phyloP scores from a whole-genome alignment of 2,797 vertebrate genomes.

The Danio kyathit region DNA sequence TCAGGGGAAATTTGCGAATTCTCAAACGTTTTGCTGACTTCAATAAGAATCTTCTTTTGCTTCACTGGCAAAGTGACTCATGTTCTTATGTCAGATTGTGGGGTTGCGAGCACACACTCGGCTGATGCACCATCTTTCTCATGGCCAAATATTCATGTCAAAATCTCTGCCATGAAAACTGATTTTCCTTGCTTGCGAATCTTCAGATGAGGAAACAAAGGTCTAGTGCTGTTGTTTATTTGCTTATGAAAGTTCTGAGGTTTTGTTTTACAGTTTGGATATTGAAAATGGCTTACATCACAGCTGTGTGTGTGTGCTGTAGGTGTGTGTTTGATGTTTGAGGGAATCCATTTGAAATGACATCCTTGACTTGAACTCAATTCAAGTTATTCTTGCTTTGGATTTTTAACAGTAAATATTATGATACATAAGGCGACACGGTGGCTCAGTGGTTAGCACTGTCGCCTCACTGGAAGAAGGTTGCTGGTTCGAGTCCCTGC shows the following conservation, averaged over 20 bases:
- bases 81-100: slow-evolving; percentile 39
- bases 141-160: slow-evolving; percentile 32
- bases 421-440: not conserved
- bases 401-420: not conserved
- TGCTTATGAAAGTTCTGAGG: slow-evolving; percentile 27
- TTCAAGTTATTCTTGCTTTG: not conserved
- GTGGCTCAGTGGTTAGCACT: too few species aligned
- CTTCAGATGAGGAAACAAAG: slow-evolving; percentile 15
- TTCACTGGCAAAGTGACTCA: slow-evolving; percentile 42
- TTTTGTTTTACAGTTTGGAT: slow-evolving; percentile 32
- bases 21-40: slow-evolving; percentile 41
- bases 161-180: not conserved
- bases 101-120: not conserved
- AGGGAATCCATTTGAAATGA: not conserved
- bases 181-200: slow-evolving; percentile 1
- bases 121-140: slow-evolving; percentile 28
- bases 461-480: too few species aligned
- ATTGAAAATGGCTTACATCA: not conserved
- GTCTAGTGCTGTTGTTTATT: slow-evolving; percentile 40
- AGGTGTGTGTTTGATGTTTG: not conserved
- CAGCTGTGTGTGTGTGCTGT: not conserved
- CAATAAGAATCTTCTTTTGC: slow-evolving; percentile 42
- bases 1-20: slow-evolving; percentile 25
- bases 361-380: not conserved
- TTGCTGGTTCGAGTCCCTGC: too few species aligned